Conservation (phyloP, 2,797 vertebrate genomes). For the Poecilia picta region DNA sequence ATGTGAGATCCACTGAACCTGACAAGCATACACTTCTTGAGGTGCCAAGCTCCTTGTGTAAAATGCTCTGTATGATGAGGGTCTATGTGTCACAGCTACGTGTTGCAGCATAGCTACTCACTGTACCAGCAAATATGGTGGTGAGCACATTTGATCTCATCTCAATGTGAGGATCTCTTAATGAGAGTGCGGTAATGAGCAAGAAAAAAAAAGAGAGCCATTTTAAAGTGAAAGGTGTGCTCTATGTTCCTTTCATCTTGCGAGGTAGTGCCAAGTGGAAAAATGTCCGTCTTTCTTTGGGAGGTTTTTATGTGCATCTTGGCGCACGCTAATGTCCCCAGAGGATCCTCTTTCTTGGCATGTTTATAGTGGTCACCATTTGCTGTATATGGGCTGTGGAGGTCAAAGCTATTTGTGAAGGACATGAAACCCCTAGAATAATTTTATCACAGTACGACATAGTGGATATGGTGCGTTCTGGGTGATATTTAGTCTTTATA, state of each 20-base stretch:
- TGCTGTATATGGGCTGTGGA: conserved; percentile 69
- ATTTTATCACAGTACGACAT: conserved; percentile 69
- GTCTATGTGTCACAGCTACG: conserved; percentile 37
- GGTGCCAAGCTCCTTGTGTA: conserved; percentile 47
- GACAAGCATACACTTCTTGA: conserved; percentile 45
- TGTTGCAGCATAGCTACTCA: conserved; percentile 53
- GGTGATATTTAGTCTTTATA: background rate
- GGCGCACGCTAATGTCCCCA: conserved; percentile 62
- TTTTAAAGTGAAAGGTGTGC: conserved; percentile 55
- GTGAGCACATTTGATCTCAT: conserved; percentile 60
- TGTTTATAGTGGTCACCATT: conserved; percentile 75
- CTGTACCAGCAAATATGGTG: conserved; percentile 40
- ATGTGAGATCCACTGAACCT: conserved; percentile 35
- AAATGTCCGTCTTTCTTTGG: conserved; percentile 66
- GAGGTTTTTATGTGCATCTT: conserved; percentile 71
- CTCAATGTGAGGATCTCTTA: conserved; percentile 58
- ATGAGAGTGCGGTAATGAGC: conserved; percentile 68
- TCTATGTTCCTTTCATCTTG: conserved; percentile 57
- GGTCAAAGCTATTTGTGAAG: conserved; percentile 81
- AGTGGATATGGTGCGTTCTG: background rate
- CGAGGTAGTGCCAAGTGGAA: conserved; percentile 68
- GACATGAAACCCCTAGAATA: conserved; percentile 73
- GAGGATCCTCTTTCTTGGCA: conserved; percentile 73
- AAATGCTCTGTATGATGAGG: conserved; percentile 54
- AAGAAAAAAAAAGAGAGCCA: conserved; percentile 43